Percentiles rank a stretch among this genome's conserved stretches.
Evolutionary conservation across 2,888 invertebrate genomes (phyloP).

Genomic region (Chymomyza caudatula): DNA sequence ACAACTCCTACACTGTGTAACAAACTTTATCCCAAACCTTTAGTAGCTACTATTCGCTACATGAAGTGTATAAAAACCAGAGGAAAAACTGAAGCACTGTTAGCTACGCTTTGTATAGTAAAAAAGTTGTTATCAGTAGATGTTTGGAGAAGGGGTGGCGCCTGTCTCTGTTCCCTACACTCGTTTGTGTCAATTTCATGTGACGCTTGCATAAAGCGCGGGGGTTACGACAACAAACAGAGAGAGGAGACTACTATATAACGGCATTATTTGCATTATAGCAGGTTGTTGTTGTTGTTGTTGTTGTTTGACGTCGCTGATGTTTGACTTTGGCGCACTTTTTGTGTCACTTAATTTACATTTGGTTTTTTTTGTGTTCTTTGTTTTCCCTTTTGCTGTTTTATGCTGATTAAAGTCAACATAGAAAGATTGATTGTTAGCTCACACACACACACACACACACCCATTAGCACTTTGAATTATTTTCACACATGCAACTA

Average conservation of each 20-base stretch:
- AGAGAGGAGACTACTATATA: slow-evolving; percentile 27
- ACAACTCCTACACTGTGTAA: too few species aligned
- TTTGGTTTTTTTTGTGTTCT: slow-evolving; percentile 13
- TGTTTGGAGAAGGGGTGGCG: background rate
- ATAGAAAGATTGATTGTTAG: slow-evolving; percentile 20
- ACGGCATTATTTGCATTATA: slow-evolving; percentile 41
- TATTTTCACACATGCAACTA: background rate
- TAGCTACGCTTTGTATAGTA: background rate
- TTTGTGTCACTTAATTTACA: slow-evolving; percentile 44
- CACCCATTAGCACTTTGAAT: too few species aligned
- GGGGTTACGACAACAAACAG: background rate
- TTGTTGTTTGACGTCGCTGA: background rate
- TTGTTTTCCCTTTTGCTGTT: slow-evolving; percentile 12
- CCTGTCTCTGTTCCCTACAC: background rate
- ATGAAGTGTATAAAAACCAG: background rate
- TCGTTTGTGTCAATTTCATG: slow-evolving; percentile 14
- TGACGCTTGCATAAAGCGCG: slow-evolving; percentile 9
- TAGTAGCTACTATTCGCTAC: background rate
- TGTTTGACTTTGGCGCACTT: background rate
- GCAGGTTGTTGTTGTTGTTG: slow-evolving; percentile 16
- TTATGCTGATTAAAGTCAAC: slow-evolving; percentile 49
- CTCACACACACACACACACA: slow-evolving; percentile 4
- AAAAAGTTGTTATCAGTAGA: slow-evolving; percentile 37
- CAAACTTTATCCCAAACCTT: background rate
- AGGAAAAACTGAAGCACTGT: background rate